Conservation (phyloP, 1,140 invertebrate species). For the Chymomyza costata region DNA sequence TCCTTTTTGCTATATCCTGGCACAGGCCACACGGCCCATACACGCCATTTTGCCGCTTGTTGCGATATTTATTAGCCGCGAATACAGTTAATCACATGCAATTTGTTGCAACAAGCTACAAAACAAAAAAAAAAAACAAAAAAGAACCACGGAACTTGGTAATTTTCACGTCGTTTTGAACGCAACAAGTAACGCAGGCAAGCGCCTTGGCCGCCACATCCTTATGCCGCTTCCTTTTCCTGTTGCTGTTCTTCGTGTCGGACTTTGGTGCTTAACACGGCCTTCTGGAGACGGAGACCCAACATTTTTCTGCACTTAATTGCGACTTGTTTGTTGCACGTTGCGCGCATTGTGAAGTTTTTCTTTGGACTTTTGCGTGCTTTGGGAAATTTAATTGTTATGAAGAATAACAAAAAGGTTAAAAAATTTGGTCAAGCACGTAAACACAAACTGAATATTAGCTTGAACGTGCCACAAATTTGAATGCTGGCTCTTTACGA, state of each 20-base stretch:
- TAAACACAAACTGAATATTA: too few relatives aligned
- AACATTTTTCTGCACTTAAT: slow-evolving; percentile 49
- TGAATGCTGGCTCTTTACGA: too few relatives aligned
- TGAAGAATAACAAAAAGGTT: too few relatives aligned
- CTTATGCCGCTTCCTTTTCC: too few relatives aligned
- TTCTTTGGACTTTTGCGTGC: slow-evolving; percentile 15
- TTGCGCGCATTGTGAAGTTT: slow-evolving; percentile 47
- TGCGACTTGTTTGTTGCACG: slow-evolving; percentile 65
- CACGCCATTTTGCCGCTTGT: slow-evolving; percentile 14
- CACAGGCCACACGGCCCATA: slow-evolving; percentile 17
- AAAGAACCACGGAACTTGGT: slow-evolving; percentile 66
- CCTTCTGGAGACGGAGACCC: slow-evolving; percentile 15
- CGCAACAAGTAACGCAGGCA: slow-evolving; percentile 17
- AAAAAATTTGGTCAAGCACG: too few relatives aligned
- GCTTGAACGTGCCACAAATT: too few relatives aligned
- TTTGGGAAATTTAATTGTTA: too few relatives aligned
- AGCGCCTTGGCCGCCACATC: not conserved
- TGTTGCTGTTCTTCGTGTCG: not conserved
- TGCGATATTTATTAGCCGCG: slow-evolving; percentile 66
- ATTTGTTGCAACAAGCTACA: slow-evolving; percentile 49
- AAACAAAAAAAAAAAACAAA: too few relatives aligned
- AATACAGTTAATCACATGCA: slow-evolving; percentile 67
- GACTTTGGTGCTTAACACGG: slow-evolving; percentile 14
- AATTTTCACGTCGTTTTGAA: slow-evolving; percentile 61
- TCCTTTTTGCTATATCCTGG: slow-evolving; percentile 43